These are phyloP conservation scores for Amia ocellicauda DNA, from an alignment of 2,113 vertebrate species.

Conservation along the genomic window DNA sequence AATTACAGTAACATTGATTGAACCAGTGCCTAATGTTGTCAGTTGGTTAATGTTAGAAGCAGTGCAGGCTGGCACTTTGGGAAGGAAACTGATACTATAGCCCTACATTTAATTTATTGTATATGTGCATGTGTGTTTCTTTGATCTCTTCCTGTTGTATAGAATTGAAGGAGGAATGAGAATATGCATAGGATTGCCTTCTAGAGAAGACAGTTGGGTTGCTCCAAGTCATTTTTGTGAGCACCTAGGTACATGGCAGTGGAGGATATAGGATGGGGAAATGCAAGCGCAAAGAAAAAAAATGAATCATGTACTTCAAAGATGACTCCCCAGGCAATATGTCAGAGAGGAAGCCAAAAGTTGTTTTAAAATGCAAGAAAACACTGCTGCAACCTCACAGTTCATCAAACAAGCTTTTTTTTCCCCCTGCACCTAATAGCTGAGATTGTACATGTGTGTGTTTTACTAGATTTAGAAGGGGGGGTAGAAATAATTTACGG, in stretches of 20 bases:
- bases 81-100: too few species aligned
- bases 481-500: too few species aligned
- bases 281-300: slow-evolving; percentile 46
- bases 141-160: too few species aligned
- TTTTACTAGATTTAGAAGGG: neutral
- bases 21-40: too few species aligned
- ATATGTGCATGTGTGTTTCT: too few species aligned
- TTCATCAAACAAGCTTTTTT: neutral
- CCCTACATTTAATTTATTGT: too few species aligned
- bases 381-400: neutral
- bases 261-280: slow-evolving; percentile 49
- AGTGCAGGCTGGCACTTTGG: too few species aligned
- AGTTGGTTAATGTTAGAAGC: too few species aligned
- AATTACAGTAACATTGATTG: too few species aligned
- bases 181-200: neutral
- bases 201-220: neutral
- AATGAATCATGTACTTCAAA: slow-evolving; percentile 61
- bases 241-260: slow-evolving; percentile 53
- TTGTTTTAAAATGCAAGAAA: slow-evolving; percentile 5
- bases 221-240: slow-evolving; percentile 17
- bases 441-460: neutral
- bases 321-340: slow-evolving; percentile 41
- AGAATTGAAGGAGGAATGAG: neutral
- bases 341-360: slow-evolving; percentile 30
- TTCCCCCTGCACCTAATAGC: neutral